Evolutionary conservation across 2,797 vertebrate genomes (phyloP).

Genomic region (Bradypodion ventrale): DNA sequence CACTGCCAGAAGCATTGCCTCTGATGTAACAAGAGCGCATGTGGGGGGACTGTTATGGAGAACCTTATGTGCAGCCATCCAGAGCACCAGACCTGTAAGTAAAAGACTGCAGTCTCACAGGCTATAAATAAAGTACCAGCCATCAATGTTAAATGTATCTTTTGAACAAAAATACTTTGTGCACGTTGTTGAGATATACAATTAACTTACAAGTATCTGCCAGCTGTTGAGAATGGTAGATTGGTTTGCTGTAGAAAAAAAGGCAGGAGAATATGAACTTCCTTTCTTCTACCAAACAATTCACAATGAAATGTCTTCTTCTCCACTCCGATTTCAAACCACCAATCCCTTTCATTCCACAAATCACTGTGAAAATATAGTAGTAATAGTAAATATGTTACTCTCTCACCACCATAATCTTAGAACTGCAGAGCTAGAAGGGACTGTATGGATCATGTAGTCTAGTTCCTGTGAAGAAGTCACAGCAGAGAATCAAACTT

Average conservation of each 20-base stretch:
- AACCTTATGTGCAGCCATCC: slow-evolving; percentile 26
- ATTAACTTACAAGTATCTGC: slow-evolving; percentile 20
- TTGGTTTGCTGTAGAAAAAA: slow-evolving; percentile 7
- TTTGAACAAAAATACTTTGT: slow-evolving; percentile 33
- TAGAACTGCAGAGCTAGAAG: no score
- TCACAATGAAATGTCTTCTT: neutral
- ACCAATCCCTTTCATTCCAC: neutral
- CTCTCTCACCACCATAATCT: no score
- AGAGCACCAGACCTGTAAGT: slow-evolving; percentile 2
- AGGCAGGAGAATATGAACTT: neutral
- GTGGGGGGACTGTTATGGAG: slow-evolving; percentile 18
- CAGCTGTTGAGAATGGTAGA: neutral
- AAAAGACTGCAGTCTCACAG: slow-evolving; percentile 8
- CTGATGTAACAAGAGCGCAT: slow-evolving; percentile 25
- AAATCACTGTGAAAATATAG: neutral
- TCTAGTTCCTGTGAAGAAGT: no score
- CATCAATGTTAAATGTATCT: slow-evolving; percentile 15
- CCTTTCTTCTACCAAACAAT: neutral
- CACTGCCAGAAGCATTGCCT: slow-evolving; percentile 18
- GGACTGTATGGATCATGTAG: no score
- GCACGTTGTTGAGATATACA: slow-evolving; percentile 2
- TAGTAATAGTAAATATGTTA: no score
- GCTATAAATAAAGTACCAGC: slow-evolving; percentile 34
- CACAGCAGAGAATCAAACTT: no score
- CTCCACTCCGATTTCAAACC: no score